Base-by-base conservation (phyloP, 1,140 invertebrate species). In the Camponotus vicinus region DNA sequence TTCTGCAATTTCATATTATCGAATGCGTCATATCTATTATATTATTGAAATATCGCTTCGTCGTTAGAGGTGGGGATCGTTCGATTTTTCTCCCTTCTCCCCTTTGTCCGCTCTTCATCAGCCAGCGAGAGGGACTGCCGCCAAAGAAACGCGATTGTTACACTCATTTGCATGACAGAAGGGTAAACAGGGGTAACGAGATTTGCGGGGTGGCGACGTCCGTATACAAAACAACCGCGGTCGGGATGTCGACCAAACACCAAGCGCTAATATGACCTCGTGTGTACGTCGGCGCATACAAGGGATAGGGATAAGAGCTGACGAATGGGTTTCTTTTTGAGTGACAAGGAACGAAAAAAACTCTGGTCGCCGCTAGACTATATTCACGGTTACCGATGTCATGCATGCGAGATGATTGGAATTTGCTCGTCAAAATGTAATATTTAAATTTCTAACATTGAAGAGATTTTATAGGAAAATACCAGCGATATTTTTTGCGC, bases 151-250 rank as follows among this genome's bases (percentile, higher is more conserved):
- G 87, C 87, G 89, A 89, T 92, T 88, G 88, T 92, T 89, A 77
- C 84, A 88, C 71, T 87, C 82, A 94, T 94, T 94, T 94, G 93
- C 92, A 94, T 94, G 86, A 94, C 93, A 93, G 86, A 90, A 88
- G 87, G 82, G 89, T 91, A 93, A 93, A 94, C 93, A 92, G 88
- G 82, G 90, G 79, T 89, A 91, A 93, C 90, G 82, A 91, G 91
- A 92, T 92, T 92, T 92, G 85, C 71, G 85, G 90, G 86, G 69
- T 86, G 90, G 87, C 86, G 90, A 87, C 88, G 70, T 82, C 77
- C 83, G 66, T 85, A 89, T 83, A 80, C 73, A 79, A 79, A 87
- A 89, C 88, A 88, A 88, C 84, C 85, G 85, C 86, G 86, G 67
- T 86, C 45, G 79, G 91, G 87, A 87, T 92, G 92, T 91, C 92